A percentile compares a stretch with the other conserved stretches of the same genome.
Conservation (phyloP, 2,888 invertebrate species). For the Drosophila phalerata region DNA sequence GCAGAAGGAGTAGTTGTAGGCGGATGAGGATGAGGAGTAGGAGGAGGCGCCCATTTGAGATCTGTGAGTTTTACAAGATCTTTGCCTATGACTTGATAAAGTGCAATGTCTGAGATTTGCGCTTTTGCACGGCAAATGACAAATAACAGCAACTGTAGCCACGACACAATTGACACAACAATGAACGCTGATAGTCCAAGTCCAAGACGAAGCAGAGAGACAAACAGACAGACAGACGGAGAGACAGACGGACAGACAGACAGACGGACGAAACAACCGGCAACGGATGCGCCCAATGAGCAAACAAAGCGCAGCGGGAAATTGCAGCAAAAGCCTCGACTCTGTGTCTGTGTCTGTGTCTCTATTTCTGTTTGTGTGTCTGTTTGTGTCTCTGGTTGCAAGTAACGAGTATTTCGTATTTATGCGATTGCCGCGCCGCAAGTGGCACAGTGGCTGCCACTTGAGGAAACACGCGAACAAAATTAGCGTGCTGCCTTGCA, state of each 20-base stretch:
- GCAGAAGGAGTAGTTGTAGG: neutral
- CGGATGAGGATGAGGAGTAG: slow-evolving; percentile 21
- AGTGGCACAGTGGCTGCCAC: slow-evolving; percentile 79
- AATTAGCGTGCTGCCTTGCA: slow-evolving; percentile 77
- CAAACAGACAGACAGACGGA: slow-evolving; percentile 12
- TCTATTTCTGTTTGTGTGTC: neutral
- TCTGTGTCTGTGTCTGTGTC: neutral
- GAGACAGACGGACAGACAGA: slow-evolving; percentile 21
- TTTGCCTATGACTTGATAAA: slow-evolving; percentile 73
- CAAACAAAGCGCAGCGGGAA: slow-evolving; percentile 80
- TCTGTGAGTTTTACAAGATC: slow-evolving; percentile 14
- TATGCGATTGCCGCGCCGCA: slow-evolving; percentile 77
- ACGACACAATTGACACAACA: slow-evolving; percentile 81
- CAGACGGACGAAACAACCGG: slow-evolving; percentile 39
- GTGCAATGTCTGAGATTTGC: slow-evolving; percentile 75
- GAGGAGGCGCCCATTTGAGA: slow-evolving; percentile 32
- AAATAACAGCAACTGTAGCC: slow-evolving; percentile 67
- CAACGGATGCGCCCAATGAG: slow-evolving; percentile 82
- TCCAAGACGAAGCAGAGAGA: slow-evolving; percentile 36
- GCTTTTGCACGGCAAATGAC: slow-evolving; percentile 74
- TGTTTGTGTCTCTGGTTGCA: slow-evolving; percentile 9
- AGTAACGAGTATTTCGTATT: slow-evolving; percentile 45
- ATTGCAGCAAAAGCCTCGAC: slow-evolving; percentile 64
- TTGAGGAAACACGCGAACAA: slow-evolving; percentile 80
- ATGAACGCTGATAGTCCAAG: slow-evolving; percentile 68